A percentile compares a stretch with the other conserved stretches of the same genome.
Conservation (phyloP, 2,888 invertebrate species). For the Meliscaeva auricollis region DNA sequence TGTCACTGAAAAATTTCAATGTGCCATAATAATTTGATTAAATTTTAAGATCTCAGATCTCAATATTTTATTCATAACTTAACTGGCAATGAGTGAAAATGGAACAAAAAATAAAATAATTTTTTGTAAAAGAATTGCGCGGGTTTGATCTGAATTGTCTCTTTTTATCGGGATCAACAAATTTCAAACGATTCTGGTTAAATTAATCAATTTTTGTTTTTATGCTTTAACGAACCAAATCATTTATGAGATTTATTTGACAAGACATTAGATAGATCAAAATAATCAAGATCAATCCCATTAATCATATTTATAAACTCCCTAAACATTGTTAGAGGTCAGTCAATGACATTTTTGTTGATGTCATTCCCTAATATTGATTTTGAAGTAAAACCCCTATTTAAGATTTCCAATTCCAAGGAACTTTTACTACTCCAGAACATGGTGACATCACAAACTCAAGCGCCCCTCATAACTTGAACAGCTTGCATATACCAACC, state of each 20-base stretch:
- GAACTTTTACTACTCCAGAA: neutral
- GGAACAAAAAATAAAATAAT: too few species aligned
- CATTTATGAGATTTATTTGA: neutral
- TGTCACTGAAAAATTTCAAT: too few species aligned
- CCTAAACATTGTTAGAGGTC: conserved; percentile 7
- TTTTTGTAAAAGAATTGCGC: too few species aligned
- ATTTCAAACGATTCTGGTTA: neutral
- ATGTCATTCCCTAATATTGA: neutral
- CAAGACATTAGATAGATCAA: neutral
- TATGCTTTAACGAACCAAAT: neutral
- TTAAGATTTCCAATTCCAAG: neutral
- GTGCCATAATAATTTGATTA: too few species aligned
- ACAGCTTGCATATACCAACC: conserved; percentile 24
- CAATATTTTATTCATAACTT: too few species aligned
- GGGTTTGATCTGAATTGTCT: neutral
- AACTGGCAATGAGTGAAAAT: too few species aligned
- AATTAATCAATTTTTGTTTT: neutral
- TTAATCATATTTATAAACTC: neutral
- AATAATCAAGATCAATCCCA: neutral
- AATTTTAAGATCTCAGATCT: too few species aligned
- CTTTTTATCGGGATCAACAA: neutral
- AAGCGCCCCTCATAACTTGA: neutral
- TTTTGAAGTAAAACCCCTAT: conserved; percentile 12
- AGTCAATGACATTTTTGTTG: neutral
- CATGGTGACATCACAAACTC: conserved; percentile 54